Conservation (phyloP, 2,797 vertebrate genomes). For the Ataeniobius toweri region DNA sequence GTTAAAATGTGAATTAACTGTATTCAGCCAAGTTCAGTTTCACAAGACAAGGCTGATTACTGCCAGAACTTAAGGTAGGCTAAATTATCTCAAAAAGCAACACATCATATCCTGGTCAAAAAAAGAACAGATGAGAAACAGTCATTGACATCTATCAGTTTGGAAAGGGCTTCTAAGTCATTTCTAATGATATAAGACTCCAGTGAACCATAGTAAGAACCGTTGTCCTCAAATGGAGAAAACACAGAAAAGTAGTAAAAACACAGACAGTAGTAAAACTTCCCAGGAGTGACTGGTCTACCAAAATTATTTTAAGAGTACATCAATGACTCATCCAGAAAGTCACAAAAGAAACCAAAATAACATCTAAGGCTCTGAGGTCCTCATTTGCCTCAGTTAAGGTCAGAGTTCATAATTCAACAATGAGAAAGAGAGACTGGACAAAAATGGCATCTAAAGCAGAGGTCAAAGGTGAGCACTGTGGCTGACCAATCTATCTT, state of each 20-base stretch:
- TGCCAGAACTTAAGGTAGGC: not conserved
- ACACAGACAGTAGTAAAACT: too few species aligned
- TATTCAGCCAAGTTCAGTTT: too few species aligned
- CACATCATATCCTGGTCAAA: not conserved
- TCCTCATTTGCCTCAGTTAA: too few species aligned
- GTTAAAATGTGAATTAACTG: too few species aligned
- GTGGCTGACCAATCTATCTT: not conserved
- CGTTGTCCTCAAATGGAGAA: not conserved
- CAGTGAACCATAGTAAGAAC: not conserved
- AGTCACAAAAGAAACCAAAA: too few species aligned
- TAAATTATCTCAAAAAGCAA: not conserved
- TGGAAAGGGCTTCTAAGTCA: not conserved
- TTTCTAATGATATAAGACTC: not conserved
- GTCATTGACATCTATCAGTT: not conserved
- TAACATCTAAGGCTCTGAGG: too few species aligned
- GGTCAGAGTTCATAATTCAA: not conserved
- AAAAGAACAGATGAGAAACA: not conserved
- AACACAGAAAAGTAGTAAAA: too few species aligned
- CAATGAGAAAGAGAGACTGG: not conserved
- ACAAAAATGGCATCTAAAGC: not conserved
- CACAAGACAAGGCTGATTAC: too few species aligned
- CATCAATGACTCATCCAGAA: not conserved
- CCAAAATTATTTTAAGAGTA: not conserved
- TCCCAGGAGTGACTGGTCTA: too few species aligned
- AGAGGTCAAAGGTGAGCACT: not conserved